These are phyloP conservation scores for Panonychus citri DNA, from an alignment of 1,140 invertebrate species.

Conservation along the genomic window DNA sequence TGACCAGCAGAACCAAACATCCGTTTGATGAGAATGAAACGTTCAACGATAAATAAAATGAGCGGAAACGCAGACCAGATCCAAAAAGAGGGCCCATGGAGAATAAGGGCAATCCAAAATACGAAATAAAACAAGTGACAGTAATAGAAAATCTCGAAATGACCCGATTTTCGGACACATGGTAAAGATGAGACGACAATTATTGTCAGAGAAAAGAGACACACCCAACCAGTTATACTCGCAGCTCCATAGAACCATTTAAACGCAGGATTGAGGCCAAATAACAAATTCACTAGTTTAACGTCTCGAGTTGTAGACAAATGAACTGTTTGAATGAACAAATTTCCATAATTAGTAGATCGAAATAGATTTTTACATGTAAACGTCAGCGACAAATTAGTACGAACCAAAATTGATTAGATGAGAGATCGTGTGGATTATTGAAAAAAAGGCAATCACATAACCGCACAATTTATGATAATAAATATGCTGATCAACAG, in stretches of 20 bases:
- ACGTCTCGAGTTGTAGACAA: background rate
- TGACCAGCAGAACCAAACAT: conserved; percentile 15
- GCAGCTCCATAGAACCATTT: conserved; percentile 37
- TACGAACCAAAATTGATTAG: conserved; percentile 54
- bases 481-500: conserved; percentile 70
- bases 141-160: conserved; percentile 91
- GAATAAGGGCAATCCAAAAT: conserved; percentile 59
- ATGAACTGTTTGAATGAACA: background rate
- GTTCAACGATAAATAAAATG: conserved; percentile 17
- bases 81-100: conserved; percentile 84
- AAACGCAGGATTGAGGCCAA: conserved; percentile 39
- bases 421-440: conserved; percentile 62
- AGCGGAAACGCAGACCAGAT: conserved; percentile 75
- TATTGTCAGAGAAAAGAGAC: conserved; percentile 43
- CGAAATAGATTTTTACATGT: background rate
- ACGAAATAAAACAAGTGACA: conserved; percentile 71
- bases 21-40: no score
- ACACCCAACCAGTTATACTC: conserved; percentile 57
- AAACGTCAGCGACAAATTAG: background rate
- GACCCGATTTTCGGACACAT: conserved; percentile 62
- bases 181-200: conserved; percentile 66
- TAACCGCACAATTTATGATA: conserved; percentile 72
- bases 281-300: conserved; percentile 43
- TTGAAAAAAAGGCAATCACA: conserved; percentile 44
- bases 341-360: background rate